Conservation (phyloP, 2,888 invertebrate species). For the Xanthia icteritia region DNA sequence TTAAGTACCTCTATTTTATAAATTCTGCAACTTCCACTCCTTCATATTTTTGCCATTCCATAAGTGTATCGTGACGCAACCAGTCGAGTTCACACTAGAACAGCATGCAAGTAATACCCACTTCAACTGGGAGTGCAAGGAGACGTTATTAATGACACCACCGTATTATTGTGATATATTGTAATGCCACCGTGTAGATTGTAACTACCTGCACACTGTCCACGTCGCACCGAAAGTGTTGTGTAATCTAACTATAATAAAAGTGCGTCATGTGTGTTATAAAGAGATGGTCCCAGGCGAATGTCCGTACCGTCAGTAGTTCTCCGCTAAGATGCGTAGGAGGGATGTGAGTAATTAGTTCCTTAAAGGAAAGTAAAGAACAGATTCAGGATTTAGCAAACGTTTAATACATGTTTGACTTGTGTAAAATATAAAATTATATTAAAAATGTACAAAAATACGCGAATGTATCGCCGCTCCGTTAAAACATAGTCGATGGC, state of each 20-base stretch:
- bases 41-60: neutral
- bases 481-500: neutral
- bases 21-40: neutral
- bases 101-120: neutral
- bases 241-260: neutral
- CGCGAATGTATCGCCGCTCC: constrained; percentile 18
- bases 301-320: no score
- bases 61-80: neutral
- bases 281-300: neutral
- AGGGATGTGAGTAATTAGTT: neutral
- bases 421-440: constrained; percentile 33
- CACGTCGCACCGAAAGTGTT: constrained; percentile 3
- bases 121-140: neutral
- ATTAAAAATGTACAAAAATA: constrained; percentile 46
- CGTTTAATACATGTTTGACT: constrained; percentile 70
- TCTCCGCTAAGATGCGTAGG: neutral
- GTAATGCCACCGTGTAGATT: neutral
- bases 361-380: constrained; percentile 7
- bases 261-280: neutral
- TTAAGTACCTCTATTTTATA: neutral
- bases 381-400: constrained; percentile 55
- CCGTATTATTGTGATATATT: neutral
- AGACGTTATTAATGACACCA: neutral
- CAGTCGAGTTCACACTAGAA: neutral
- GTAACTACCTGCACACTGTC: neutral